phyloP scores from a whole-genome alignment of 1,140 invertebrate species.

The Ceratitis capitata region DNA sequence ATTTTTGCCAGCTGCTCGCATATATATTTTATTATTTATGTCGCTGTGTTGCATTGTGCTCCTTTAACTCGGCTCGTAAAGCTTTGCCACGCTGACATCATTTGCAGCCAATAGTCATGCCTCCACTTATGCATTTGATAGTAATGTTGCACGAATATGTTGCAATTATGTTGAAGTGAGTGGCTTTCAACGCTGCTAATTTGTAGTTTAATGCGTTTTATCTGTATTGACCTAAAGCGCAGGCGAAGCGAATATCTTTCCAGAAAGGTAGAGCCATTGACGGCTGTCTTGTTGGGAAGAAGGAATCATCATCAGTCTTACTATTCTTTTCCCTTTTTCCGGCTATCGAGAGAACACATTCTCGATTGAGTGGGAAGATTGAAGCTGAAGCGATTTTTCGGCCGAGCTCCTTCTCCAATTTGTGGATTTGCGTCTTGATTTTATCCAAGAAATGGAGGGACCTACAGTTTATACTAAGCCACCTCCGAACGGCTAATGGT shows the following conservation, averaged over 20 bases:
- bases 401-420: too few relatives aligned
- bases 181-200: background rate
- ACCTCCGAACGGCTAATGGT: too few relatives aligned
- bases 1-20: constrained; percentile 27
- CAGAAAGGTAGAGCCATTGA: too few relatives aligned
- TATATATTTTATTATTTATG: constrained; percentile 10
- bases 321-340: too few relatives aligned
- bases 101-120: background rate
- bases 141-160: constrained; percentile 33
- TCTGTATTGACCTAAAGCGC: background rate
- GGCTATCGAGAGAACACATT: too few relatives aligned
- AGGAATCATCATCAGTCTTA: too few relatives aligned
- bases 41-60: background rate
- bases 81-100: background rate
- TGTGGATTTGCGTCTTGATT: too few relatives aligned
- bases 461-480: too few relatives aligned
- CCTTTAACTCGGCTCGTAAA: background rate
- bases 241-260: background rate
- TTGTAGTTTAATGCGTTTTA: background rate
- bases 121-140: background rate
- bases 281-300: too few relatives aligned
- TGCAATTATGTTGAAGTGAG: constrained; percentile 3
- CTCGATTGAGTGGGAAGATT: too few relatives aligned
- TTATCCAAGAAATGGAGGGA: too few relatives aligned
- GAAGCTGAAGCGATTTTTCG: too few relatives aligned